These are phyloP conservation scores for Macrobrachium rosenbergii DNA, from an alignment of 1,140 invertebrate genomes.

Conservation along the genomic window DNA sequence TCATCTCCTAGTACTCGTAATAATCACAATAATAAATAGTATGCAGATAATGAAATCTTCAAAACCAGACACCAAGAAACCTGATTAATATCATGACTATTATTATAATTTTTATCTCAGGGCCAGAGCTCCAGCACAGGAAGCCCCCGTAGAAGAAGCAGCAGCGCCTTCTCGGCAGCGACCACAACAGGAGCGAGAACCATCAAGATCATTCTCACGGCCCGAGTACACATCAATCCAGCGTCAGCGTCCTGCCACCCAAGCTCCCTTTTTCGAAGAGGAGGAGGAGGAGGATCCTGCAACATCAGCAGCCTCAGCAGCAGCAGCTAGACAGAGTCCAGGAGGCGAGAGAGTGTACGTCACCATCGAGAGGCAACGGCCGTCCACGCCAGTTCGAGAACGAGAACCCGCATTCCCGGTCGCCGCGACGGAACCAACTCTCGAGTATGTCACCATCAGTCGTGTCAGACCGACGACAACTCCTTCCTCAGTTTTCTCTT, in stretches of 20 bases:
- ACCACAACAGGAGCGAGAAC: conserved; percentile 1
- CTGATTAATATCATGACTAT: too few relatives aligned
- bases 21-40: too few relatives aligned
- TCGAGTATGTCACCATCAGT: conserved; percentile 60
- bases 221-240: conserved; percentile 33
- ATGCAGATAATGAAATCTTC: too few relatives aligned
- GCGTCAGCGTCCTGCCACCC: conserved; percentile 44
- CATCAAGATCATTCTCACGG: background rate
- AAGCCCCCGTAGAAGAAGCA: background rate
- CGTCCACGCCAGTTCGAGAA: background rate
- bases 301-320: too few relatives aligned
- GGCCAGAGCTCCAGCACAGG: too few relatives aligned
- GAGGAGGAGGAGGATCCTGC: too few relatives aligned
- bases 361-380: conserved; percentile 46
- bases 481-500: conserved; percentile 18
- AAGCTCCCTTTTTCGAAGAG: conserved; percentile 13
- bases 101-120: too few relatives aligned
- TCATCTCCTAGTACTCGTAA: too few relatives aligned
- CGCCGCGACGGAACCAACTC: conserved; percentile 39
- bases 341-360: conserved; percentile 33
- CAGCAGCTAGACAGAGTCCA: background rate
- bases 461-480: conserved; percentile 28
- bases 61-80: too few relatives aligned
- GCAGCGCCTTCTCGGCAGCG: background rate
- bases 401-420: background rate